A percentile compares a stretch with the other conserved stretches of the same genome.
These are phyloP conservation scores for Platyrinchus mystaceus DNA, from an alignment of 2,797 vertebrate genomes.

Conservation along the genomic window DNA sequence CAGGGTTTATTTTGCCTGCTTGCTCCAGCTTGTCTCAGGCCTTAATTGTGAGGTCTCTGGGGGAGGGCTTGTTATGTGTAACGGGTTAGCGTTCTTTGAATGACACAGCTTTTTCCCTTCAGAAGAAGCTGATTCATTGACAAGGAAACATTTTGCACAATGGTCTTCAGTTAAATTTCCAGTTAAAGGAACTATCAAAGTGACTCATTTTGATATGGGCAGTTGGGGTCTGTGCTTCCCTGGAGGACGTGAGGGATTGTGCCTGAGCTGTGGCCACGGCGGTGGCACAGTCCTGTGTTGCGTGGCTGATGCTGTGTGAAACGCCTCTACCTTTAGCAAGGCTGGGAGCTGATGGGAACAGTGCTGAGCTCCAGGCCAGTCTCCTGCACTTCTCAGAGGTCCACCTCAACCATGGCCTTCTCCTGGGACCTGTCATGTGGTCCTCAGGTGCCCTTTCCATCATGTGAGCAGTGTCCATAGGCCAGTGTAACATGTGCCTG, in stretches of 20 bases:
- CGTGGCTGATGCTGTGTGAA: fast-evolving
- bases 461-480: neutral
- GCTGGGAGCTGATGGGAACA: neutral
- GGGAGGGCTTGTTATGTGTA: neutral
- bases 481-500: neutral
- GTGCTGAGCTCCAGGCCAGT: neutral
- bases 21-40: conserved; percentile 22
- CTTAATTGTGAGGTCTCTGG: neutral
- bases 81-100: neutral
- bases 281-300: fast-evolving
- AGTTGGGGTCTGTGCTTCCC: neutral
- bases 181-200: neutral
- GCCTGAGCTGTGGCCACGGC: fast-evolving
- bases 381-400: neutral
- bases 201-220: neutral
- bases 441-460: neutral
- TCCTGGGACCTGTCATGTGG: neutral
- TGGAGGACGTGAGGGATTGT: neutral
- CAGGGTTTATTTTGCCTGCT: neutral
- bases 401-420: neutral
- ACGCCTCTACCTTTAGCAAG: neutral
- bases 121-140: neutral
- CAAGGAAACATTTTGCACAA: neutral
- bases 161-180: neutral
- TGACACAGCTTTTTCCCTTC: neutral